Percentiles rank a stretch among this genome's conserved stretches.
These are phyloP conservation scores for Sander lucioperca DNA, from an alignment of 2,113 vertebrate genomes.

Conservation along the genomic window DNA sequence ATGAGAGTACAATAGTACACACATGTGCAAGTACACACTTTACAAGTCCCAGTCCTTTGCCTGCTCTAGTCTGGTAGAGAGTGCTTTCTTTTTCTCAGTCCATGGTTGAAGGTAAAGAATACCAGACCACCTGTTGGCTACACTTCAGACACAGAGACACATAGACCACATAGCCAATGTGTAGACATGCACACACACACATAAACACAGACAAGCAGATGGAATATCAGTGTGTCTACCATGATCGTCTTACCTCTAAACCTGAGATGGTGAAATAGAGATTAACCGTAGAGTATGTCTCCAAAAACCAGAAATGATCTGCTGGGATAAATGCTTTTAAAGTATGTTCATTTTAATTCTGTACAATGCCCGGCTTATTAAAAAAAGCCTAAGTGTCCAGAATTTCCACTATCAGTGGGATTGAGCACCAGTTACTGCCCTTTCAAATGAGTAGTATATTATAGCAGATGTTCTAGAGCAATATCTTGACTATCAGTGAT, in stretches of 20 bases:
- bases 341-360: not conserved
- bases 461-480: not conserved
- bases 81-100: not conserved
- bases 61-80: not conserved
- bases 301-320: not conserved
- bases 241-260: conserved; percentile 34
- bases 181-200: conserved; percentile 10
- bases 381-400: not conserved
- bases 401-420: not conserved
- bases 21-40: conserved; percentile 2
- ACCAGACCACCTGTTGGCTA: conserved; percentile 61
- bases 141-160: conserved; percentile 48
- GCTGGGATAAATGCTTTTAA: not conserved
- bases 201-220: conserved; percentile 40
- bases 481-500: not conserved
- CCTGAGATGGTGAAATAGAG: conserved; percentile 10
- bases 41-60: conserved; percentile 1
- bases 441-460: not conserved
- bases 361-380: not conserved
- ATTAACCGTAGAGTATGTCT: conserved; percentile 17
- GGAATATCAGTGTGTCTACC: conserved; percentile 20
- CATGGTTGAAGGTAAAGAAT: conserved; percentile 32
- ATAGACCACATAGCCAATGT: conserved; percentile 28
- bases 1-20: not conserved
- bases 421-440: not conserved